Evolutionary conservation across 2,888 invertebrate species (phyloP), one percentile per base, ranked within the genome.

Genomic region (Pinctada fucata): DNA sequence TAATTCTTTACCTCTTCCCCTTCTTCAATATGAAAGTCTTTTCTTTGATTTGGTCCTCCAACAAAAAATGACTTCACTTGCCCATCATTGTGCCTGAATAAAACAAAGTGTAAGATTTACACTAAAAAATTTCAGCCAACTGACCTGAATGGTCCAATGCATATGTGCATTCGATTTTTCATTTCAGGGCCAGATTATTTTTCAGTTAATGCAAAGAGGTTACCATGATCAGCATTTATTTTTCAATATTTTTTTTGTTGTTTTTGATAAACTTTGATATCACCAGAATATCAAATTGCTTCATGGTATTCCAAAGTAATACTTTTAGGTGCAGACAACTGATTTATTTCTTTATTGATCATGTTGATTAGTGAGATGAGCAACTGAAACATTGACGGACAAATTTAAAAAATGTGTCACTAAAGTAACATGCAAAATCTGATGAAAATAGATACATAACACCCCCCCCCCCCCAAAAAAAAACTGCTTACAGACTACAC

Each of bases 31-130:
- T 94, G 94, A 85, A 93, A 94, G 86, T 94, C 94, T 82, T 93
- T 93, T 70, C 94, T 89, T 75, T 91, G 91, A 86, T 94, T 94
- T 2, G 94, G 94, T 51, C 94, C 94, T 8, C 94, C 94, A 31
- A 94, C 94, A 86, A 92, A 94, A 85, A 94, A 94, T 48, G 94
- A 92, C 84, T 94, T 94, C 88, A 94, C 88, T 85, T 94, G 94
- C 8, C 93, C 92, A 72, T 90, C 88, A 69, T 87, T 85, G 81
- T 92, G 91, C 90, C 91, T 92, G 78, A 45, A 79, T 76, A 31
- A 47, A 49, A 66, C n/a, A 66, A 66, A 66, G 10, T 31, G 66
- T 13, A 31, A 66, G 16, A 13, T 13, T 31, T 66, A 16, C 66
- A 66, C 6, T 13, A 16, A 66, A 16, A 31, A 6, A 16, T 1